These are phyloP conservation scores for Arrhopalites spinosus DNA, from an alignment of 2,888 invertebrate species.

Conservation along the genomic window DNA sequence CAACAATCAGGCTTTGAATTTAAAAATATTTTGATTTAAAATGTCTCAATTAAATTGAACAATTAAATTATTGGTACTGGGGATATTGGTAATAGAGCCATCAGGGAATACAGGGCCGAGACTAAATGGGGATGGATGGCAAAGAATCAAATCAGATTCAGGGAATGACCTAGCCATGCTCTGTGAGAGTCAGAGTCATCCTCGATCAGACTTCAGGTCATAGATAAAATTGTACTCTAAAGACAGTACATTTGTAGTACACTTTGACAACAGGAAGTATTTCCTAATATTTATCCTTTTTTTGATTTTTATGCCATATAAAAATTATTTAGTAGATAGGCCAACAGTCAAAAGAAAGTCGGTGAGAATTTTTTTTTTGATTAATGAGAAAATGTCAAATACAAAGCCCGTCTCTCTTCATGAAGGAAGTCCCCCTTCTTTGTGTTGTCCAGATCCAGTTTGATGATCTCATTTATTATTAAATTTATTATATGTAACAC, in stretches of 20 bases:
- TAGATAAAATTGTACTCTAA: constrained; percentile 59
- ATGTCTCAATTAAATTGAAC: neutral
- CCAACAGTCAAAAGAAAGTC: constrained; percentile 24
- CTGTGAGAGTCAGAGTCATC: constrained; percentile 66
- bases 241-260: neutral
- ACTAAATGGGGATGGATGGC: constrained; percentile 61
- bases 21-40: neutral
- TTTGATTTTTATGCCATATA: constrained; percentile 2
- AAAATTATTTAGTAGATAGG: neutral
- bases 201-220: constrained; percentile 64
- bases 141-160: constrained; percentile 55
- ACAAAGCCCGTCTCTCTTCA: neutral
- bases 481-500: too few species aligned
- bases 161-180: constrained; percentile 58
- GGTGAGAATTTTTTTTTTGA: neutral
- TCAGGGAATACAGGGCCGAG: constrained; percentile 61
- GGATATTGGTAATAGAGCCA: too few species aligned
- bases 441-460: too few species aligned
- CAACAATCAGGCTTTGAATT: constrained; percentile 42
- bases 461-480: too few species aligned
- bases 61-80: too few species aligned
- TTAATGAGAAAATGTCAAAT: neutral
- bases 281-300: constrained; percentile 10
- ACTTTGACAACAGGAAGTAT: constrained; percentile 44
- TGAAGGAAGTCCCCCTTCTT: too few species aligned